A percentile compares a stretch with the other conserved stretches of the same genome.
Conservation (phyloP, 2,797 vertebrate species). For the Rhodeus uyekii region DNA sequence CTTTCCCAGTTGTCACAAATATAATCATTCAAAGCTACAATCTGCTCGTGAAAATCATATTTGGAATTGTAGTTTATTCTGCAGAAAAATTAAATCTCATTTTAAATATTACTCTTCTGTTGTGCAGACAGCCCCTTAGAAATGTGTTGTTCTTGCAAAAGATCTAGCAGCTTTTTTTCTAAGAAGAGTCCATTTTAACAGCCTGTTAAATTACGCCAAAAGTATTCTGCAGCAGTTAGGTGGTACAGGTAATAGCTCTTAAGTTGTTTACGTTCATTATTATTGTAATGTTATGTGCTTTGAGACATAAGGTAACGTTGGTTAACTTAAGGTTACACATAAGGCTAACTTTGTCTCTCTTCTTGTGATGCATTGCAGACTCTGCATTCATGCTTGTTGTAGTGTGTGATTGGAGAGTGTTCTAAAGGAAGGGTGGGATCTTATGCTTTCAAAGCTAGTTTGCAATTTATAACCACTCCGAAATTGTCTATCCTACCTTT, state of each 20-base stretch:
- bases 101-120: slow-evolving; percentile 15
- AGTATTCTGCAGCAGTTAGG: background rate
- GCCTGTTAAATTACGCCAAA: background rate
- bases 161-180: background rate
- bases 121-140: background rate
- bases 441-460: background rate
- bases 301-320: background rate
- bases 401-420: background rate
- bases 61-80: slow-evolving; percentile 14
- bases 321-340: no score
- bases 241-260: no score
- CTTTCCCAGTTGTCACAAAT: background rate
- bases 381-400: background rate
- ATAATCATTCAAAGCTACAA: slow-evolving; percentile 21
- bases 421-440: background rate
- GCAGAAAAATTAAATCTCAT: background rate
- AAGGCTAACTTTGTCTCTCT: no score
- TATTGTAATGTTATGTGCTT: background rate
- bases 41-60: slow-evolving; percentile 3
- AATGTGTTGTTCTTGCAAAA: background rate
- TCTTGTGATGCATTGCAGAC: no score
- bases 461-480: background rate
- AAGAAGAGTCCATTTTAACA: background rate
- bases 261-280: background rate
- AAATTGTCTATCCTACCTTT: background rate